Conservation (phyloP, 2,113 vertebrate genomes). For the Caretta caretta region DNA sequence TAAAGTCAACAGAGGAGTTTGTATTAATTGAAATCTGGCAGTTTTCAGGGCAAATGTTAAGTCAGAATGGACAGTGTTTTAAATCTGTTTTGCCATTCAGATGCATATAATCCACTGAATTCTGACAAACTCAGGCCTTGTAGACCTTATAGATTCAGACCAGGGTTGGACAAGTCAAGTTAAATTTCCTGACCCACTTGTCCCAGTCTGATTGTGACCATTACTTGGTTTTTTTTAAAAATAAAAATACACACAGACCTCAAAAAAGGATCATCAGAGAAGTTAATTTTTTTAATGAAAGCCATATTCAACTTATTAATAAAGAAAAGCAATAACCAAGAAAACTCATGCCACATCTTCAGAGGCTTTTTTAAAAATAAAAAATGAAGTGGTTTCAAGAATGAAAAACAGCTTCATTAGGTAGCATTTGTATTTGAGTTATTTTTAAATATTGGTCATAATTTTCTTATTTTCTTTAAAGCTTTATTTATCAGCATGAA, state of each 20-base stretch:
- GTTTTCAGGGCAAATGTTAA: slow-evolving; percentile 77
- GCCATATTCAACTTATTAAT: slow-evolving; percentile 3
- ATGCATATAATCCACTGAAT: slow-evolving; percentile 69
- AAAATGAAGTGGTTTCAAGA: slow-evolving; percentile 15
- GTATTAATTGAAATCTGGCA: not conserved
- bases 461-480: not conserved
- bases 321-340: not conserved
- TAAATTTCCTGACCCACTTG: slow-evolving; percentile 81
- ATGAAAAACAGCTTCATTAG: slow-evolving; percentile 4
- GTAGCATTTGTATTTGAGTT: not conserved
- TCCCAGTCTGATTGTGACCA: slow-evolving; percentile 67
- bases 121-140: slow-evolving; percentile 75
- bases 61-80: slow-evolving; percentile 77
- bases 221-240: slow-evolving; percentile 32
- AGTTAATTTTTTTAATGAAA: not conserved
- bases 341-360: not conserved
- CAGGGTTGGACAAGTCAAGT: slow-evolving; percentile 77
- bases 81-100: slow-evolving; percentile 82
- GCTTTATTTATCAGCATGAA: not conserved
- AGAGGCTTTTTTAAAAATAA: not conserved
- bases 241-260: not conserved
- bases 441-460: not conserved
- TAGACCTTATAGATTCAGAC: slow-evolving; percentile 70
- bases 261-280: not conserved
- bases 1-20: not conserved